Base-by-base conservation (phyloP, 2,113 vertebrate species). In the Sebastes fasciatus region DNA sequence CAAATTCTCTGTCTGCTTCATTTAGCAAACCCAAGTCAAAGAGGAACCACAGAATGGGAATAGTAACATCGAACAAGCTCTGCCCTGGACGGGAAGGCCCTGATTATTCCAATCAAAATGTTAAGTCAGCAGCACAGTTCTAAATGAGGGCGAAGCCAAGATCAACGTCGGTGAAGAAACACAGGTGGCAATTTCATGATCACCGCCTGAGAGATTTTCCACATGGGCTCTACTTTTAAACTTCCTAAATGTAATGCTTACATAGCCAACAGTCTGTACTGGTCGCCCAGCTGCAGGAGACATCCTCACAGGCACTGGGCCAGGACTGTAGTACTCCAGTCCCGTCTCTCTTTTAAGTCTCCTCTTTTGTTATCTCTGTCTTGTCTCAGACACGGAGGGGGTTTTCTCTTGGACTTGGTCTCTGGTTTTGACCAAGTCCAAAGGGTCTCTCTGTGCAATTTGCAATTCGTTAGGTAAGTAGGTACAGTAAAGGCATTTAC, bases 71-170 rank as follows among this genome's bases (percentile, higher is more conserved):
- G 86, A 82, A 73, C 49, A 26, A 55, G 80, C 79, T 8, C 11
- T 75, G 67, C 49, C 77, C 79, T 77, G 52, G 5, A 54, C 68
- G 46, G 75, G 69, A 74, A 76, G 72, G 61, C 48, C 52, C 72
- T 74, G 89, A 90, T 91, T 88, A 86, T 88, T 92, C 82, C 86
- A 87, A 89, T 91, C 85, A 88, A 86, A 90, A 91, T 12, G 75
- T 86, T 34, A 40, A 89, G 87, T 92, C 93, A 89, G 91, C 88
- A 77, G 91, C 88, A 77, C 45, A 23, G 58, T 74, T 77, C 69
- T 63, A 82, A 80, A 86, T 64, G 57, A 89, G 69, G 73, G 58
- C 55, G 68, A 75, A 82, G 91, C 83, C 90, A 88, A 89, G 74
- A 88, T 84, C 84, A 88, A 89, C 78, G n/a, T 58, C 26, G 14